phyloP scores from a whole-genome alignment of 1,140 invertebrate species.

The Streblospio benedicti region DNA sequence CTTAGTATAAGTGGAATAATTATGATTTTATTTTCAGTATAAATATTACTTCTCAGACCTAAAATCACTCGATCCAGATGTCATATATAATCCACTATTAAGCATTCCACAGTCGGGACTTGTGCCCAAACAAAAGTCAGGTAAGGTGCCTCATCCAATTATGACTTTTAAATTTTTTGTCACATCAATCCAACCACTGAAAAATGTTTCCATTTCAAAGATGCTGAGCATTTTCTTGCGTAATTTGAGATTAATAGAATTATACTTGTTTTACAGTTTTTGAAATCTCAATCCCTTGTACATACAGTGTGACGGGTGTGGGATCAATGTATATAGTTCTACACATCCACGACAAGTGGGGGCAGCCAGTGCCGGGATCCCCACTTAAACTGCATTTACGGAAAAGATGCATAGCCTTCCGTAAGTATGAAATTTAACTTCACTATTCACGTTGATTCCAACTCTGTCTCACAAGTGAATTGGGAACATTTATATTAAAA shows the following conservation, averaged over 20 bases:
- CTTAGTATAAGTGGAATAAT: too few species aligned
- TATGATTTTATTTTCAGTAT: constrained; percentile 40
- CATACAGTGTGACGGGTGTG: constrained; percentile 76
- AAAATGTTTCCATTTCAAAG: too few species aligned
- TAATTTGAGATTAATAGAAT: too few species aligned
- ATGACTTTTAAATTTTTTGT: background rate
- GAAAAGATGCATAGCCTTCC: constrained; percentile 69
- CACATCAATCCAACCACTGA: too few species aligned
- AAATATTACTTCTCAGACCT: constrained; percentile 40
- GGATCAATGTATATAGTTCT: constrained; percentile 81
- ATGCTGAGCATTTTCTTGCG: too few species aligned
- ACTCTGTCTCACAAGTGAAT: too few species aligned
- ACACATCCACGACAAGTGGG: constrained; percentile 68
- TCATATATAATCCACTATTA: constrained; percentile 41
- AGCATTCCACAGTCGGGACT: constrained; percentile 39
- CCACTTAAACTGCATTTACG: constrained; percentile 77
- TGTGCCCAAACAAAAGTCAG: constrained; percentile 33
- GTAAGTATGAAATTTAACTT: constrained; percentile 21
- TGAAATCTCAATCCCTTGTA: constrained; percentile 80
- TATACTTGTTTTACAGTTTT: constrained; percentile 67
- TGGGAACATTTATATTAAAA: too few species aligned
- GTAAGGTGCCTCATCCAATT: constrained; percentile 25
- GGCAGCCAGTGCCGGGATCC: constrained; percentile 71
- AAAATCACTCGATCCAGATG: constrained; percentile 31
- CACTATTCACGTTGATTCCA: background rate